Evolutionary conservation across 2,113 vertebrate species (phyloP), one percentile per base, ranked within the genome.

Genomic region (Pseudolaguvia tuberculata): DNA sequence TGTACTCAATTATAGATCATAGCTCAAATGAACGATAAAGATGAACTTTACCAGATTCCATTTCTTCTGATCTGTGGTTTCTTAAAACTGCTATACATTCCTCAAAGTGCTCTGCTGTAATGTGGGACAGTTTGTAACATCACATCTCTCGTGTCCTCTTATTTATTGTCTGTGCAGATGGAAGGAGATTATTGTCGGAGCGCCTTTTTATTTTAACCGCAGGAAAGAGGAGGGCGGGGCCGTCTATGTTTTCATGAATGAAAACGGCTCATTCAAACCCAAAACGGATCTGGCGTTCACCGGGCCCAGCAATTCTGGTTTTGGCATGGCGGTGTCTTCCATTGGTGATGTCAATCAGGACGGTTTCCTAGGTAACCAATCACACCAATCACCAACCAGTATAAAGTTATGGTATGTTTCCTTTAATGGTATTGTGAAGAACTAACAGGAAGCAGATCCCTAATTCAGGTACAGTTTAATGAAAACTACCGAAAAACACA

Each of bases 301-400:
- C 0, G 96, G 96, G 0, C 88, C 91, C 2, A 85, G 79, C 0
- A 76, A 72, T 23, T 98, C 96, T 0, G 92, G 82, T 0, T 98
- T 99, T 0, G 96, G 96, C 10, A 91, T 97, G 20, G 84, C 93
- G 0, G 80, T 98, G 53, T 86, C 89, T 50, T 90, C 91, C 42
- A 85, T 93, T 0, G 96, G 94, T 31, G 96, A 98, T 77, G 31
- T 97, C 72, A 91, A 98, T 86, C 93, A 95, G 82, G 96, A 98
- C 0, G 95, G 94, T 25, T 98, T 96, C 82, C 93, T 93, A 83
- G 96, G 96, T 98, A 85, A 66, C 23, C 27, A 2, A 11, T 17
- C 27, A 12, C 20, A 35, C 12, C 11, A n/a, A 21, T 42, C 20
- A n/a, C n/a, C n/a, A 11, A 15, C 29, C 2, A 20, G 35, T 29